Evolutionary conservation across 2,797 vertebrate genomes (phyloP).

Genomic region (Pteronotus mesoamericanus): DNA sequence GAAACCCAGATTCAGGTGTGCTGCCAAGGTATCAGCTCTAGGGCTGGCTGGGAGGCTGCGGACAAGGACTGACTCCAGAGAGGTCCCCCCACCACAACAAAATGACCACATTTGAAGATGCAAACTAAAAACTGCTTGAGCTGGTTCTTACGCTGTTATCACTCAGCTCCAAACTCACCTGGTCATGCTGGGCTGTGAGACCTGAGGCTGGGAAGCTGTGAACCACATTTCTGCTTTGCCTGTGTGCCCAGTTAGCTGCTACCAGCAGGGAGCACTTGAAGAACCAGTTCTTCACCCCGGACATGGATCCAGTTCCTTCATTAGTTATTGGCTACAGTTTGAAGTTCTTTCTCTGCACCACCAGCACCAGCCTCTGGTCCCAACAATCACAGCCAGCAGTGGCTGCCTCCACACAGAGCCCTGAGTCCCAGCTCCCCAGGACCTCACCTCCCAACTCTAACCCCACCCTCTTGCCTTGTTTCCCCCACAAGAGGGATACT

Average conservation of each 20-base stretch:
- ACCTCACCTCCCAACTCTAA: not conserved
- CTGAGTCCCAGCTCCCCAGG: not conserved
- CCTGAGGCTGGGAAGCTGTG: accelerated
- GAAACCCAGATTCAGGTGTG: not conserved
- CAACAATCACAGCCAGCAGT: not conserved
- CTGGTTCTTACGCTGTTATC: not conserved
- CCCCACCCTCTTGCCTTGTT: too few species aligned
- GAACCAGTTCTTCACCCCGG: not conserved
- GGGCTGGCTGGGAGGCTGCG: not conserved
- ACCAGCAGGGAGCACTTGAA: not conserved
- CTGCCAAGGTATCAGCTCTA: not conserved
- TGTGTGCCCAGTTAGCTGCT: not conserved
- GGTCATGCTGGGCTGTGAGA: not conserved
- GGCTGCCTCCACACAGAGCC: not conserved
- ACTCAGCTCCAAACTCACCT: not conserved
- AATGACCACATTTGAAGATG: not conserved
- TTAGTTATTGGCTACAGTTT: not conserved
- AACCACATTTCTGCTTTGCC: not conserved
- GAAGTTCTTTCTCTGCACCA: not conserved
- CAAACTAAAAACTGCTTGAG: not conserved
- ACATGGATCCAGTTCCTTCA: accelerated
- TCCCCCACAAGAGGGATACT: not conserved
- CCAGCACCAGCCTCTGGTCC: not conserved
- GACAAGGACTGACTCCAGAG: not conserved
- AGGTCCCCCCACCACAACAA: not conserved